These are phyloP conservation scores for Monochamus alternatus DNA, from an alignment of 2,888 invertebrate genomes.

Conservation along the genomic window DNA sequence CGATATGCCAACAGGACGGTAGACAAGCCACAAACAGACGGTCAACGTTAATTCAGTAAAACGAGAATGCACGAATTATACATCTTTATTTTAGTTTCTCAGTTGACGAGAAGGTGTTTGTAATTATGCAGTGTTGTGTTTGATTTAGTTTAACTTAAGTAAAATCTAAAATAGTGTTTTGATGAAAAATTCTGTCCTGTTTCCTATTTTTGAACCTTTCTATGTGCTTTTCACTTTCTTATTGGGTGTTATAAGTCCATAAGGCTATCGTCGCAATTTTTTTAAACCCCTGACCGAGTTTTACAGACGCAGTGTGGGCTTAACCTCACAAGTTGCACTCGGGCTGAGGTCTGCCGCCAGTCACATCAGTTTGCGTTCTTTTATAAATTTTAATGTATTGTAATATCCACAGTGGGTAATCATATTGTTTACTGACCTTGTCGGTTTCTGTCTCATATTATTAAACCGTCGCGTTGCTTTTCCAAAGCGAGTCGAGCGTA, in stretches of 20 bases:
- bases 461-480: not conserved
- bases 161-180: not conserved
- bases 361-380: constrained; percentile 11
- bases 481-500: not conserved
- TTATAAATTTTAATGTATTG: constrained; percentile 21
- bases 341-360: constrained; percentile 1
- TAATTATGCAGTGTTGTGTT: too few species aligned
- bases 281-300: constrained; percentile 57
- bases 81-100: too few species aligned
- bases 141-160: too few species aligned
- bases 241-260: not conserved
- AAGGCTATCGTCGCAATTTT: constrained; percentile 32
- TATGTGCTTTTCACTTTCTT: not conserved
- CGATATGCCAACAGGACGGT: too few species aligned
- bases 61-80: too few species aligned
- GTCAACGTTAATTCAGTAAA: too few species aligned
- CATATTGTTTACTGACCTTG: constrained; percentile 27
- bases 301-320: constrained; percentile 53
- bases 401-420: constrained; percentile 18
- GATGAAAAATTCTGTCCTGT: not conserved
- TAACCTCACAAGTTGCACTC: constrained; percentile 29
- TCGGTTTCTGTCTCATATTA: constrained; percentile 7
- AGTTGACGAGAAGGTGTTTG: too few species aligned
- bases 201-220: not conserved
- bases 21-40: too few species aligned